Evolutionary conservation across 2,113 vertebrate genomes (phyloP).

Genomic region (Rhipidura dahli): DNA sequence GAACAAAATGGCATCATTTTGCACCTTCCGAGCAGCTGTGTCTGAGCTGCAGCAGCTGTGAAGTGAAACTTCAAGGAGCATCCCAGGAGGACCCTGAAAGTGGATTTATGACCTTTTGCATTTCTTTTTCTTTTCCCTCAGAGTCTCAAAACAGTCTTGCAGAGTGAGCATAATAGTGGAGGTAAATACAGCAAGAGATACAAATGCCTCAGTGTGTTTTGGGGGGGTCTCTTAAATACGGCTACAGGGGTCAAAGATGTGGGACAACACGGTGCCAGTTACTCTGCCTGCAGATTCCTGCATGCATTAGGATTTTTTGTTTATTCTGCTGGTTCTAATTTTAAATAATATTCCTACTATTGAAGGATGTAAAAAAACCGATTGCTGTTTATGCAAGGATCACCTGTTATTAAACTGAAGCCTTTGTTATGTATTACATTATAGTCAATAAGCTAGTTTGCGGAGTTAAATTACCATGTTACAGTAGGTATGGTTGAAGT

Average conservation of each 20-base stretch:
- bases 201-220: background rate
- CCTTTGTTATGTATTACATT: background rate
- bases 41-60: slow-evolving; percentile 48
- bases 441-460: slow-evolving; percentile 1
- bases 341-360: background rate
- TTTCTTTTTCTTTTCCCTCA: background rate
- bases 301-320: background rate
- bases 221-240: background rate
- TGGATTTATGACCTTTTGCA: background rate
- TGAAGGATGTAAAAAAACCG: background rate
- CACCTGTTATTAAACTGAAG: background rate
- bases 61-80: slow-evolving; percentile 12
- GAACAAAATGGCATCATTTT: slow-evolving; percentile 21
- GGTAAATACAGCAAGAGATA: background rate
- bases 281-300: slow-evolving; percentile 41
- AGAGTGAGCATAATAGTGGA: background rate
- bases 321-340: background rate
- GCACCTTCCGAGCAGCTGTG: slow-evolving; percentile 34
- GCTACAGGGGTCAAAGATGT: background rate
- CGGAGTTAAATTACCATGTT: slow-evolving; percentile 11
- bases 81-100: background rate
- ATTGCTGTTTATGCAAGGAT: slow-evolving; percentile 6
- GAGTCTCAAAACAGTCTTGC: background rate
- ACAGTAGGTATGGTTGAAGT: background rate
- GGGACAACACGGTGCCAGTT: background rate